These are phyloP conservation scores for Hirtodrosophila cameraria DNA, from an alignment of 2,888 invertebrate genomes.

Conservation along the genomic window DNA sequence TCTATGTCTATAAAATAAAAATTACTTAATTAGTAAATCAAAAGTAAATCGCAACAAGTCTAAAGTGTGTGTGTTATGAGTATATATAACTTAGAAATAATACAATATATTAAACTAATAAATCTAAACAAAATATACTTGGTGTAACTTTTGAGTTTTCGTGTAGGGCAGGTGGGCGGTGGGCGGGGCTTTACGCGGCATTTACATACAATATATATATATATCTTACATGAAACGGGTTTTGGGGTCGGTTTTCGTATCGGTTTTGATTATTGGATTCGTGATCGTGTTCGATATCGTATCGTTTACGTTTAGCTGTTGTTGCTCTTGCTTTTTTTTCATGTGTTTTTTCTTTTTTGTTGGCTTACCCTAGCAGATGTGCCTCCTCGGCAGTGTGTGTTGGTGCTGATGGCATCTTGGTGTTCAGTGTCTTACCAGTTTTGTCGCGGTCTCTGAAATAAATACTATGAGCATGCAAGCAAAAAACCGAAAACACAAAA, in stretches of 20 bases:
- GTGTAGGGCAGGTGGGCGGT: constrained; percentile 23
- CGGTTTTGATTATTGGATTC: neutral
- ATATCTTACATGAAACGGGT: constrained; percentile 44
- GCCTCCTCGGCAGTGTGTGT: constrained; percentile 90
- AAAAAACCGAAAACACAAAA: constrained; percentile 79
- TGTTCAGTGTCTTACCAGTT: constrained; percentile 84
- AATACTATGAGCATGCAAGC: constrained; percentile 85
- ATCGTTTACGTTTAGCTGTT: constrained; percentile 21
- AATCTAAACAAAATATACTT: constrained; percentile 3
- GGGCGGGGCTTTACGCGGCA: constrained; percentile 16
- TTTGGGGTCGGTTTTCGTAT: neutral
- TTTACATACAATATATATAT: constrained; percentile 4
- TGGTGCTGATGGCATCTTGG: constrained; percentile 85
- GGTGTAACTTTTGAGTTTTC: constrained; percentile 40
- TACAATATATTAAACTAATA: constrained; percentile 2
- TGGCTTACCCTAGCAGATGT: constrained; percentile 93
- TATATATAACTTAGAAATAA: constrained; percentile 9
- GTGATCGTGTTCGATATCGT: neutral
- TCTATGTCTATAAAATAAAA: constrained; percentile 47
- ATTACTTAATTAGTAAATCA: constrained; percentile 15
- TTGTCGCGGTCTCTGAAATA: constrained; percentile 85
- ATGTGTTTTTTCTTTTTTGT: too few relatives aligned
- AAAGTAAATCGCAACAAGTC: constrained; percentile 32
- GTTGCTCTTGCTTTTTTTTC: too few relatives aligned
- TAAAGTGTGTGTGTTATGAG: constrained; percentile 38